Evolutionary conservation across 1,140 invertebrate species (phyloP), one percentile per base, ranked within the genome.

Genomic region (Berghia stephanieae): DNA sequence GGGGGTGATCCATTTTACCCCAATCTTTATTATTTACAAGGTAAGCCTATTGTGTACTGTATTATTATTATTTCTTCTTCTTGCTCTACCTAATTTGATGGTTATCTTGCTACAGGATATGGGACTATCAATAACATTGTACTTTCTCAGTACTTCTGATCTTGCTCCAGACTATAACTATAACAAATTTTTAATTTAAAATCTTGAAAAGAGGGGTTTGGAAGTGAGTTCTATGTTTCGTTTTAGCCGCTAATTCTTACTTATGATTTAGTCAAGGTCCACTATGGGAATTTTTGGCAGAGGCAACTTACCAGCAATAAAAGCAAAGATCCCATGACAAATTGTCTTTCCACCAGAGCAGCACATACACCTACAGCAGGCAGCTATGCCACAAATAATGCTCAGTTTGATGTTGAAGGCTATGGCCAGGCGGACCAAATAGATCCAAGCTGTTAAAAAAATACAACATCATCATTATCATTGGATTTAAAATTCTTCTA

Each of bases 341-440:
- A 73, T 42, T 13, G 70, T 73, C 34, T 57, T 73, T 3, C 70
- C 70, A 8, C 70, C 70, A 36, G 44, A 3, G 21, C 70, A 73
- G 49, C 70, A 73, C 10, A 44, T 55, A 13, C 27, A 42, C 21
- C 70, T 44, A 42, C 70, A 73, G 10, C 52, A 49, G 10, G 70
- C 70, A 40, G 31, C 36, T 27, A 73, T n/a, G 10, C 34, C 52
- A 40, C 70, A 73, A 4, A 40, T 31, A 16, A 73, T 10, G 3
- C 46, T 38, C 44, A 73, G 70, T 27, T 27, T 1, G 10, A 70
- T 43, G 46, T 70, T 70, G 13, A 70, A 21, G 1, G 46, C 40
- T n/a, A 24, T 21, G 1, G 42, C 43, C 16, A 70, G 43, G 42
- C 68, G 68, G 43, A 70, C n/a, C n/a, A n/a, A n/a, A n/a, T n/a